Percentiles rank a stretch among this genome's conserved stretches.
Conservation (phyloP, 2,113 vertebrate genomes). For the Centropristis striata region DNA sequence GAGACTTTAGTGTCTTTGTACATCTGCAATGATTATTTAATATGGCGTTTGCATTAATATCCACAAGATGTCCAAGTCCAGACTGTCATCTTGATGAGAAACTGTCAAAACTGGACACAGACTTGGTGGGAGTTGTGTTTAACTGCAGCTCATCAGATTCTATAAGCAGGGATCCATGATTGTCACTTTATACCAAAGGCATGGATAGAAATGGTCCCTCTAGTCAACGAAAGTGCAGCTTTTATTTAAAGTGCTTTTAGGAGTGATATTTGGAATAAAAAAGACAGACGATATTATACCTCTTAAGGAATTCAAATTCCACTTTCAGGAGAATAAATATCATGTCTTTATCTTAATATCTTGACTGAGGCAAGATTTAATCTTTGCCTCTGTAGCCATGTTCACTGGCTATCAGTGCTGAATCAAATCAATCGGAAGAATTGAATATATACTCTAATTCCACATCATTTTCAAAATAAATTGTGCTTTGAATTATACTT, state of each 20-base stretch:
- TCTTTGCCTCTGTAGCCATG: conserved; percentile 1
- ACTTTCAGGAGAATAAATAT: conserved; percentile 21
- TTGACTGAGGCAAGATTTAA: neutral
- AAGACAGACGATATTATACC: conserved; percentile 12
- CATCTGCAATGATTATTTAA: conserved; percentile 4
- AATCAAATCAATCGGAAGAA: conserved; percentile 15
- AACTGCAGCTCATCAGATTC: conserved; percentile 32
- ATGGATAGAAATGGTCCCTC: conserved; percentile 49
- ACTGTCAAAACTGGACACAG: neutral
- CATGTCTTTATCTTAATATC: conserved; percentile 18
- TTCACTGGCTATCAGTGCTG: conserved; percentile 5
- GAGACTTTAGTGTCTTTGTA: conserved; percentile 1
- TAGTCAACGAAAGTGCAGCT: conserved; percentile 75
- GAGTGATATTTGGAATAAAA: conserved; percentile 53
- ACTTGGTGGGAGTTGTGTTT: conserved; percentile 10
- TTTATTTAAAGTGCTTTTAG: conserved; percentile 82
- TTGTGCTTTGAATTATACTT: conserved; percentile 72
- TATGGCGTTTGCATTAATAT: neutral
- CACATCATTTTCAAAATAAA: conserved; percentile 46
- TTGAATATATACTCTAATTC: conserved; percentile 25
- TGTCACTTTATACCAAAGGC: conserved; percentile 71
- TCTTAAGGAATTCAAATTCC: conserved; percentile 15
- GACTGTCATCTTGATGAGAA: neutral
- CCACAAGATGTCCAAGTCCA: neutral
- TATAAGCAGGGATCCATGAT: conserved; percentile 59